phyloP scores from a whole-genome alignment of 2,113 vertebrate genomes.

The Otocyon megalotis region DNA sequence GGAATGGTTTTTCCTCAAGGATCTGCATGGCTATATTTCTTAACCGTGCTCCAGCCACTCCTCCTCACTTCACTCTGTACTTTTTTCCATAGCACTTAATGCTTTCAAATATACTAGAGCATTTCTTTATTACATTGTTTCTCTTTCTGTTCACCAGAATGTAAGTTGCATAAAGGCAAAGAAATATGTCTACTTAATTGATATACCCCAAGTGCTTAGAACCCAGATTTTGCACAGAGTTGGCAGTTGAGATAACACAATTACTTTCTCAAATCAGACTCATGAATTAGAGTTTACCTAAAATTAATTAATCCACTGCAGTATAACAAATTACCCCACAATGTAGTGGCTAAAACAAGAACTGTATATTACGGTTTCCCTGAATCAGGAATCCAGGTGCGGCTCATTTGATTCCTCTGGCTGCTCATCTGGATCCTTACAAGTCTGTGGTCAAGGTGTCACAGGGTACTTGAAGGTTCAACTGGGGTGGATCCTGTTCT shows the following conservation, averaged over 20 bases:
- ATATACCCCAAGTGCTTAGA: neutral
- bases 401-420: neutral
- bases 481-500: neutral
- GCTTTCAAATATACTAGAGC: neutral
- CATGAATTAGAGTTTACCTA: neutral
- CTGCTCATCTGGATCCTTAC: neutral
- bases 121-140: slow-evolving; percentile 23
- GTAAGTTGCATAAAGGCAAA: neutral
- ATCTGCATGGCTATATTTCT: neutral
- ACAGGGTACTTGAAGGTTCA: neutral
- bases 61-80: neutral
- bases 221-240: neutral
- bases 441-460: neutral
- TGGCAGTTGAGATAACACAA: neutral
- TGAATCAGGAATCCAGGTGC: neutral
- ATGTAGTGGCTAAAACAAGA: neutral
- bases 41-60: neutral
- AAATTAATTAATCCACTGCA: neutral
- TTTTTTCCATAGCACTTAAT: neutral
- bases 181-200: neutral
- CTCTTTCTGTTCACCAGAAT: slow-evolving; percentile 14
- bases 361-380: neutral
- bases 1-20: neutral
- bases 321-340: neutral
- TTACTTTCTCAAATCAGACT: slow-evolving; percentile 10